Evolutionary conservation across 2,797 vertebrate species (phyloP), one percentile per base, ranked within the genome.

Genomic region (Margarornis squamiger): DNA sequence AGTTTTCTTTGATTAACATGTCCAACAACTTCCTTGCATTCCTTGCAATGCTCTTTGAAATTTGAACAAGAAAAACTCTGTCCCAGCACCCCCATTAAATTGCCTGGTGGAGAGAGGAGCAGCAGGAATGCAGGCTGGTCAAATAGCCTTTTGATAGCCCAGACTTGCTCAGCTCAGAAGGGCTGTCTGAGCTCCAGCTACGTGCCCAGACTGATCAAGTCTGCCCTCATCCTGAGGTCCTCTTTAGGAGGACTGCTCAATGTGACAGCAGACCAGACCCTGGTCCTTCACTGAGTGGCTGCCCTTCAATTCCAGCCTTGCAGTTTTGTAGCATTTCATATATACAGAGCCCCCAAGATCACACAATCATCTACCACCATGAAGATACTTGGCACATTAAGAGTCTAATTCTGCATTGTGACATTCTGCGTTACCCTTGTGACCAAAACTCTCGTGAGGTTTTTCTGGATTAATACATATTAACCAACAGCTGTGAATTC

Each of bases 41-140:
- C 95, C 91, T 92, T 91, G 85, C 51, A 68, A 61, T 16, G 52
- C 62, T 84, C 82, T 96, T 94, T 93, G 92, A 93, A 94, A 96
- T 70, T 0, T 22, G 62, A 92, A 96, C 92, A 93, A 93, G 89
- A 38, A 86, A 86, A 88, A 82, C 66, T 96, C 91, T 96, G 94
- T 96, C 85, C 88, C 93, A 84, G 74, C 32, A 90, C 54, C 18
- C 68, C 72, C 65, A 29, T 83, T 92, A 93, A 88, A 57, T 1
- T 78, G 63, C 55, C 59, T 79, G 32, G 45, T 86, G 76, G 62
- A 90, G 70, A 95, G 79, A 88, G 66, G 52, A 94, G 85, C 82
- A 90, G 79, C 73, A 94, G 79, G 91, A 93, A 94, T 65, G 55
- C 67, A 70, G 48, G 59, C 66, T 76, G 70, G 51, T 93, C 88